Base-by-base conservation (phyloP, 2,888 invertebrate genomes). In the Bellardia bayeri region DNA sequence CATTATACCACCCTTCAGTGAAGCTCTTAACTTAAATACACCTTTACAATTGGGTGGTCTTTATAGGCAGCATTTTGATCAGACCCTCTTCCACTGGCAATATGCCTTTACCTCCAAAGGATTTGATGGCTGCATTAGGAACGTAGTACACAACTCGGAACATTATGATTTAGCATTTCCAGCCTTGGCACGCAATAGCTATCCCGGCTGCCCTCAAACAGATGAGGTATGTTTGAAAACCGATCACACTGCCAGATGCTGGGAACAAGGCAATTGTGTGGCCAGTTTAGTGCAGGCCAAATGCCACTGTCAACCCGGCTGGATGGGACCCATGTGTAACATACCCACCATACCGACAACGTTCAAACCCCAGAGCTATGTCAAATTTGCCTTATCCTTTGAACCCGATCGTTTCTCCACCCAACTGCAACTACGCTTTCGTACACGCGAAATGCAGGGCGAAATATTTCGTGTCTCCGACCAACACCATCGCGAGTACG, bases 91-190 rank as follows among this genome's bases (percentile, higher is more conserved):
- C 93, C 96, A 96, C 89, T 98, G 98, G 98, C 97, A 97, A 90
- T 97, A 97, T 90, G 97, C 97, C 95, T 98, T 98, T 2, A 96
- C 97, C 61, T 97, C 97, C 0, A 97, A 97, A 94, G 97, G 97
- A 16, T 99, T 99, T 92, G 97, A 98, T 92, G 99, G 99, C 23
- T 99, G 99, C 94, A 97, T 99, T 88, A 95, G 98, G 91, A 99
- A 99, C 93, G 95, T 99, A 45, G 96, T 98, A 91, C 98, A 99
- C 92, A 99, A 99, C 92, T 98, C 98, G 91, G 97, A 96, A 93
- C 94, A 99, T 85, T 99, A 99, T 93, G 99, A 99, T 92, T 94
- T 99, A 89, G 98, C 98, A 0, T 97, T 97, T 92, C 98, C 98
- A 1, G 99, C 98, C 0, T 94, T 98, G 75, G 97, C 97, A 0